Evolutionary conservation across 1,140 invertebrate species (phyloP).

Genomic region (Dendroctonus ponderosae): DNA sequence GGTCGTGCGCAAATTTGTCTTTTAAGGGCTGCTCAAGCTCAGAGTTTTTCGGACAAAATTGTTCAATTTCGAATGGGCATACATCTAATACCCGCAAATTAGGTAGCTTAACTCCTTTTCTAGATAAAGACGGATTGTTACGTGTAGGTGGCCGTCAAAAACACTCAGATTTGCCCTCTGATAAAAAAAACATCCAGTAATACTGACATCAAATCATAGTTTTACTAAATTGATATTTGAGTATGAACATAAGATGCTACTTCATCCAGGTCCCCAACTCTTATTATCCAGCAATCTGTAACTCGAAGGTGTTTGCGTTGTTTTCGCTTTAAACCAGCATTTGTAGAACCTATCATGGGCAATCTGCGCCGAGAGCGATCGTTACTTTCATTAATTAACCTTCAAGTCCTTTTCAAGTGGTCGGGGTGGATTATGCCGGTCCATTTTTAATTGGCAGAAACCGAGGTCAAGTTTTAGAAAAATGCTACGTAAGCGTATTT

Average conservation of each 20-base stretch:
- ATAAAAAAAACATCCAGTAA: constrained; percentile 47
- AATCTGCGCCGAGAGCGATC: neutral
- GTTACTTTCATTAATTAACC: too few relatives aligned
- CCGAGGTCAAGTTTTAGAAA: neutral
- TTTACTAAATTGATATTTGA: constrained; percentile 34
- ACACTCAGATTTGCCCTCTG: constrained; percentile 40
- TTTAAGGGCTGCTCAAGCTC: constrained; percentile 3
- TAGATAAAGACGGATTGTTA: constrained; percentile 42
- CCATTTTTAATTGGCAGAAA: neutral
- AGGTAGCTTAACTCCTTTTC: constrained; percentile 5
- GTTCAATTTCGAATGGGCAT: constrained; percentile 1
- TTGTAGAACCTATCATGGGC: constrained; percentile 1
- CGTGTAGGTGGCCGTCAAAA: constrained; percentile 49
- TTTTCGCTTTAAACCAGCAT: neutral
- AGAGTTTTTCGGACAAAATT: constrained; percentile 3
- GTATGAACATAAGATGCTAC: constrained; percentile 27
- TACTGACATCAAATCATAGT: constrained; percentile 43
- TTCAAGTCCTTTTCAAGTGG: neutral
- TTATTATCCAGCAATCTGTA: constrained; percentile 31
- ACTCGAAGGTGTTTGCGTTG: constrained; percentile 25
- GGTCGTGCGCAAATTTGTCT: constrained; percentile 3
- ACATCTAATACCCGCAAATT: constrained; percentile 5
- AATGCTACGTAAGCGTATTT: constrained; percentile 9
- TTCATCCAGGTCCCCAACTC: constrained; percentile 43
- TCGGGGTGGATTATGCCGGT: neutral